Conservation (phyloP, 2,797 vertebrate species). For the Fistularia commersonii region DNA sequence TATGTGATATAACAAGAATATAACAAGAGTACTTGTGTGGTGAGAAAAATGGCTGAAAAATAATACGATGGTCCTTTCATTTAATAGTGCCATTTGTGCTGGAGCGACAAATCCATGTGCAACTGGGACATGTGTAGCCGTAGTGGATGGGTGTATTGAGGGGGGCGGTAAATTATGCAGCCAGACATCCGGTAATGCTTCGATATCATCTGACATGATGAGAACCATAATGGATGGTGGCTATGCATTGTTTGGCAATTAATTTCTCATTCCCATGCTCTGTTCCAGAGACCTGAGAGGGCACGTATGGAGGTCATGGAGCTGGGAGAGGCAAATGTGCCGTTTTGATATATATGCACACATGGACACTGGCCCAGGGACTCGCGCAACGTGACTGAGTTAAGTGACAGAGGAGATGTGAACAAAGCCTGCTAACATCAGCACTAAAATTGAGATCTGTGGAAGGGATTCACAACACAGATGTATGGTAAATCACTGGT, state of each 20-base stretch:
- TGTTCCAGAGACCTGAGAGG: constrained; percentile 51
- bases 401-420: constrained; percentile 38
- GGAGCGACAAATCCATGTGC: constrained; percentile 70
- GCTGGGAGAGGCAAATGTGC: constrained; percentile 25
- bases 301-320: constrained; percentile 61
- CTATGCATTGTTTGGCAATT: constrained; percentile 86
- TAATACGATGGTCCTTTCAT: constrained; percentile 64
- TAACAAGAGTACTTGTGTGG: constrained; percentile 10
- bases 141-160: constrained; percentile 3
- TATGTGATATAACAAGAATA: constrained; percentile 14
- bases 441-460: no score
- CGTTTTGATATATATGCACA: constrained; percentile 53
- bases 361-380: constrained; percentile 18
- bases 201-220: constrained; percentile 87
- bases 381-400: constrained; percentile 23
- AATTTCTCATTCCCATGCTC: constrained; percentile 77
- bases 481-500: no score
- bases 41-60: constrained; percentile 44
- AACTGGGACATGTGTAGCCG: constrained; percentile 20
- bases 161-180: constrained; percentile 79
- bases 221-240: constrained; percentile 84
- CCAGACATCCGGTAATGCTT: constrained; percentile 82
- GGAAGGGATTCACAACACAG: no score
- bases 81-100: constrained; percentile 73
- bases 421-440: constrained; percentile 1